Conservation (phyloP, 2,888 invertebrate genomes). For the Rutpela maculata region DNA sequence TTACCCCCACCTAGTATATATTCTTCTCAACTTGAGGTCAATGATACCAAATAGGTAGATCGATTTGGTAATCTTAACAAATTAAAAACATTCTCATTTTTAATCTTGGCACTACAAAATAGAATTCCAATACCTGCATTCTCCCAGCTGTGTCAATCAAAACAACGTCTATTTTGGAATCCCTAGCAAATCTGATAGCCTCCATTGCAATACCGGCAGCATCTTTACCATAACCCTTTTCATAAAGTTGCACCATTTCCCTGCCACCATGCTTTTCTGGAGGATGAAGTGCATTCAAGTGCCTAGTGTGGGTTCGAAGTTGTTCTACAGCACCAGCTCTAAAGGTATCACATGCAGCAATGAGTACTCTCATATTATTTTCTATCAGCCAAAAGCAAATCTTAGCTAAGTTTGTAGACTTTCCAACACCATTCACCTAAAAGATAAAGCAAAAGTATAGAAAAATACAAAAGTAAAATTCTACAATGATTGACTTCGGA, state of each 20-base stretch:
- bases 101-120: background rate
- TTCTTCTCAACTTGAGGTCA: no score
- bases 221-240: constrained; percentile 97
- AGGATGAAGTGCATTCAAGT: constrained; percentile 95
- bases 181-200: constrained; percentile 92
- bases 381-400: constrained; percentile 99
- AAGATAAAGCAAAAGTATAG: constrained; percentile 17
- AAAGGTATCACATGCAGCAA: constrained; percentile 99
- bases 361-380: constrained; percentile 95
- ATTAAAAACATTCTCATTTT: no score
- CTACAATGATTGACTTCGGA: no score
- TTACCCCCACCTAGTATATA: no score
- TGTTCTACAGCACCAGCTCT: constrained; percentile 99
- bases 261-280: constrained; percentile 81
- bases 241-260: constrained; percentile 95
- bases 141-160: constrained; percentile 99
- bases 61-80: no score
- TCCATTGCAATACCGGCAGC: constrained; percentile 99
- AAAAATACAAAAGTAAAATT: no score
- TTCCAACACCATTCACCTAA: constrained; percentile 94
- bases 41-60: no score
- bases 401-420: constrained; percentile 99
- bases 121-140: constrained; percentile 84
- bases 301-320: constrained; percentile 93
- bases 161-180: constrained; percentile 90